Evolutionary conservation across 2,888 invertebrate species (phyloP).

Genomic region (Endotricha flammealis): DNA sequence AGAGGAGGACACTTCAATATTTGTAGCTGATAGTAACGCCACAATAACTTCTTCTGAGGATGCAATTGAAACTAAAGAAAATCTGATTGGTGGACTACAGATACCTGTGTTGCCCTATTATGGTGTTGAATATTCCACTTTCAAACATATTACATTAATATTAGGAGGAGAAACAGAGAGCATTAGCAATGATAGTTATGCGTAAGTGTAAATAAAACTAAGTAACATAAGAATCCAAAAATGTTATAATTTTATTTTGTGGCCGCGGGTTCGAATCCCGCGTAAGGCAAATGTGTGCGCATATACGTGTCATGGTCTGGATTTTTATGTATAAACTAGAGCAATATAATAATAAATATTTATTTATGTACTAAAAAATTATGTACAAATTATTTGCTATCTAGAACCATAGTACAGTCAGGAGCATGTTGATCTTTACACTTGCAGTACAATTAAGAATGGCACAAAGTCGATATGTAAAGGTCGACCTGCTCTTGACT

Average conservation of each 20-base stretch:
- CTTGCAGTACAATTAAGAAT: no score
- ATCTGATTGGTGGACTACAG: slow-evolving; percentile 22
- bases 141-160: slow-evolving; percentile 81
- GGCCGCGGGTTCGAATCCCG: no score
- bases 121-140: slow-evolving; percentile 72
- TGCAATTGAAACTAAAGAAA: slow-evolving; percentile 11
- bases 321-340: no score
- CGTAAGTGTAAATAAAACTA: slow-evolving; percentile 44
- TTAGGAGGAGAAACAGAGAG: slow-evolving; percentile 95
- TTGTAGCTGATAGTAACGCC: slow-evolving; percentile 83
- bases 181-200: slow-evolving; percentile 84
- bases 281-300: no score
- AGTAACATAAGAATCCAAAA: neutral
- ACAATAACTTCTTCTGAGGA: slow-evolving; percentile 26
- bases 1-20: slow-evolving; percentile 70
- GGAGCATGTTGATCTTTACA: no score
- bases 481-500: no score
- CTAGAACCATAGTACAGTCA: no score
- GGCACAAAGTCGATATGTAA: no score
- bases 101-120: slow-evolving; percentile 82
- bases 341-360: no score
- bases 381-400: no score
- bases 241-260: slow-evolving; percentile 5
- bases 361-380: no score
- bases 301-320: no score